These are phyloP conservation scores for Pheosia tremula DNA, from an alignment of 2,888 invertebrate genomes.

Conservation along the genomic window DNA sequence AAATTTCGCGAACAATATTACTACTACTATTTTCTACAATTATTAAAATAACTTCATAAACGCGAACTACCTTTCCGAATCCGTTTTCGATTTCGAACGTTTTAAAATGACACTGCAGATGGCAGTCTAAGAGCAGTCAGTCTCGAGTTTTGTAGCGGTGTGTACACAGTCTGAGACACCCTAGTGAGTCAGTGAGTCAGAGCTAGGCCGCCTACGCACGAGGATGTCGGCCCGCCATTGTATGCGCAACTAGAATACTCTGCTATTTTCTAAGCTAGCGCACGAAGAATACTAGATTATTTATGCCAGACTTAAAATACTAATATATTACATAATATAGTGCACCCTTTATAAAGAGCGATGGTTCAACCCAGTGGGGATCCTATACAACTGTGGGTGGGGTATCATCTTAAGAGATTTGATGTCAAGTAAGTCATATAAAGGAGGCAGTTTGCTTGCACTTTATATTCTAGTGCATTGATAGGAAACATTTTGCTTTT, in stretches of 20 bases:
- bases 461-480: not conserved
- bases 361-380: conserved; percentile 5
- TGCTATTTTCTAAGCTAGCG: conserved; percentile 42
- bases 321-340: conserved; percentile 27
- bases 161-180: conserved; percentile 22
- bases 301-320: conserved; percentile 29
- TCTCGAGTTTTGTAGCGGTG: not conserved
- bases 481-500: not conserved
- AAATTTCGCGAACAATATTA: no score
- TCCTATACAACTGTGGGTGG: not conserved
- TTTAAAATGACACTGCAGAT: no score
- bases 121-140: no score
- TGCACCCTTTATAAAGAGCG: conserved; percentile 20
- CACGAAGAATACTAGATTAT: conserved; percentile 37
- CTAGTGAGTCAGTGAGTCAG: conserved; percentile 43
- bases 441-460: conserved; percentile 1
- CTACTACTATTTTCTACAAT: no score
- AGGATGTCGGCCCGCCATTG: conserved; percentile 37
- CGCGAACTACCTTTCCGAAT: no score
- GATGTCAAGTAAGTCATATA: not conserved
- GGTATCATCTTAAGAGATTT: conserved; percentile 2
- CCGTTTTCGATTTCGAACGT: no score
- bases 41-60: no score
- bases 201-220: conserved; percentile 36
- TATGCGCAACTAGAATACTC: conserved; percentile 40